Percentiles rank a stretch among this genome's conserved stretches.
These are phyloP conservation scores for Nesidiocoris tenuis DNA, from an alignment of 2,888 invertebrate genomes.

Conservation along the genomic window DNA sequence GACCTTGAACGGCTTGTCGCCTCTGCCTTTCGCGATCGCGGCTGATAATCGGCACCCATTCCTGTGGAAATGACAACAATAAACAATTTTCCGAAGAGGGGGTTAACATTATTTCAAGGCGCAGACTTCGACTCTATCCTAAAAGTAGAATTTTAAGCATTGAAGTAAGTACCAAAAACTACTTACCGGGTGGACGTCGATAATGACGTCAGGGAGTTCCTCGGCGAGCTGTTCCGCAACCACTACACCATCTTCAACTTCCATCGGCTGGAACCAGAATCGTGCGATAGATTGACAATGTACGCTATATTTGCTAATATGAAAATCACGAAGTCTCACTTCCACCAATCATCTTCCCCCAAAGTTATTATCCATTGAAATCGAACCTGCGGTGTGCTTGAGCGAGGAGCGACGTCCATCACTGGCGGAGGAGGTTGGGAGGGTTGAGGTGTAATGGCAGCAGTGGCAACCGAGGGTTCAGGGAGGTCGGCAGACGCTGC, in stretches of 20 bases:
- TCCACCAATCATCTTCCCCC: not conserved
- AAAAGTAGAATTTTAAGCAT: too few species aligned
- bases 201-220: slow-evolving; percentile 58
- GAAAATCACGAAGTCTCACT: too few species aligned
- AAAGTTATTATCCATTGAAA: not conserved
- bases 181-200: slow-evolving; percentile 54
- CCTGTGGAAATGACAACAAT: slow-evolving; percentile 52
- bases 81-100: too few species aligned
- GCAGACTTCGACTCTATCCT: too few species aligned
- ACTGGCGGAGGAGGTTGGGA: slow-evolving; percentile 12
- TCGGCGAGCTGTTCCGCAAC: slow-evolving; percentile 47
- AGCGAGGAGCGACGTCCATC: slow-evolving; percentile 26
- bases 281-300: too few species aligned
- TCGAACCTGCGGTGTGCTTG: slow-evolving; percentile 33
- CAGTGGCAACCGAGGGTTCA: slow-evolving; percentile 29
- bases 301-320: too few species aligned
- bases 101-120: too few species aligned
- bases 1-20: slow-evolving; percentile 58
- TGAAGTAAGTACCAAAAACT: too few species aligned
- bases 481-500: slow-evolving; percentile 8
- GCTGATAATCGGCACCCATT: slow-evolving; percentile 86
- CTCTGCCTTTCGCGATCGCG: slow-evolving; percentile 75
- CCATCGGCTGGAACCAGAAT: slow-evolving; percentile 46
- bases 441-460: slow-evolving; percentile 26
- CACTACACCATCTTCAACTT: slow-evolving; percentile 43